Base-by-base conservation (phyloP, 2,113 vertebrate species). In the Ia io region DNA sequence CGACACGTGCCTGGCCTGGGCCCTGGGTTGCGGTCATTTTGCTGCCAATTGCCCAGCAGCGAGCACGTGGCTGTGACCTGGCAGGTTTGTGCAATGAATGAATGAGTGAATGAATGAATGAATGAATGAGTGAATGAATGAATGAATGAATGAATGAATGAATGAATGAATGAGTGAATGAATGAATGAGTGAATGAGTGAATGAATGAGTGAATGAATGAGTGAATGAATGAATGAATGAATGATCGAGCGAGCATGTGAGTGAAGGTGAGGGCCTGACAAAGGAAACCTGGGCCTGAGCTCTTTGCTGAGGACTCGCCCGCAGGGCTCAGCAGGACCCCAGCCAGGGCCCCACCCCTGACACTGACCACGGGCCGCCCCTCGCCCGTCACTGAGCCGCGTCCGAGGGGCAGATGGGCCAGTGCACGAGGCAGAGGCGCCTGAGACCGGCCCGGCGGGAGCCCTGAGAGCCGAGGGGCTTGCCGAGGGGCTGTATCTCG, bases 401-500 rank as follows among this genome's bases (percentile, higher is more conserved):
- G 20, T 37, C 77, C n/a, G 90, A 7, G 23, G 92, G 93, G 77
- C 73, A 35, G 73, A 20, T 65, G 2, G 18, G 63, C 84, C 14
- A 4, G 0, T 1, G 56, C 4, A 0, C 5, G 1, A 96, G 94
- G 84, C 40, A 73, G n/a, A 12, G 61, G 74, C 32, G 14, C 89
- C 61, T 13, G 0, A 59, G 90, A 74, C 0, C 40, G 76, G 83
- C 84, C 86, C 35, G 56, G 77, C n/a, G 53, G 97, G 70, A 35
- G 67, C 10, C n/a, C 0, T 49, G 80, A 32, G 97, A 97, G 96
- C 30, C 69, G 37, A 56, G 32, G 84, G 35, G 80, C 78, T 96
- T 74, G 51, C 91, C 40, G 61, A 71, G 92, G 56, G 96, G 22
- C 93, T 96, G 96, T 92, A 90, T 96, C 85, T 92, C 86, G 22